phyloP scores from a whole-genome alignment of 1,140 invertebrate species.

The Drosophila rhopaloa region DNA sequence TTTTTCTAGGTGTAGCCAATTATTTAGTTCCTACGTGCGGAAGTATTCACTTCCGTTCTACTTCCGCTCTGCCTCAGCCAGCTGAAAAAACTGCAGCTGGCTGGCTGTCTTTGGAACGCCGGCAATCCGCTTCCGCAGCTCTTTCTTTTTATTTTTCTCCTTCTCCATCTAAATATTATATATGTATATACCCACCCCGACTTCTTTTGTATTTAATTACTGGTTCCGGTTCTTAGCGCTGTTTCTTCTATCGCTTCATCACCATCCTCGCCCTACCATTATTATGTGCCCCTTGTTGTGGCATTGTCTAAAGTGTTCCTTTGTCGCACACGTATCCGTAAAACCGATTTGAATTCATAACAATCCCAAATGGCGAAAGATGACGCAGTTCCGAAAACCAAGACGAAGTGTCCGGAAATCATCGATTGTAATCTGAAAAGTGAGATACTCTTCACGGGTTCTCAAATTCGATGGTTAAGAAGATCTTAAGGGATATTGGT shows the following conservation, averaged over 20 bases:
- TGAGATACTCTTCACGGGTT: slow-evolving; percentile 4
- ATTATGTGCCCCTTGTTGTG: slow-evolving; percentile 46
- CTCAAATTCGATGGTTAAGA: neutral
- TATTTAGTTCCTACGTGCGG: slow-evolving; percentile 66
- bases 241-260: slow-evolving; percentile 64
- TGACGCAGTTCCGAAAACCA: slow-evolving; percentile 57
- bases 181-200: slow-evolving; percentile 33
- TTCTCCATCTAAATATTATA: slow-evolving; percentile 1
- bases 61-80: slow-evolving; percentile 52
- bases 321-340: slow-evolving; percentile 67
- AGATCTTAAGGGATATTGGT: neutral
- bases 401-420: slow-evolving; percentile 24
- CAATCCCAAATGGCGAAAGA: slow-evolving; percentile 40
- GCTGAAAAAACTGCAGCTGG: slow-evolving; percentile 49
- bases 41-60: slow-evolving; percentile 78
- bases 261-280: slow-evolving; percentile 19
- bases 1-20: slow-evolving; percentile 32
- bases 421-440: slow-evolving; percentile 27
- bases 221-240: slow-evolving; percentile 78
- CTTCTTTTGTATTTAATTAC: slow-evolving; percentile 77
- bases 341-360: slow-evolving; percentile 37
- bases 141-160: neutral
- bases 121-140: slow-evolving; percentile 52
- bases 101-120: slow-evolving; percentile 43
- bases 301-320: slow-evolving; percentile 63